Base-by-base conservation (phyloP, 2,888 invertebrate genomes). In the Cosmia trapezina region DNA sequence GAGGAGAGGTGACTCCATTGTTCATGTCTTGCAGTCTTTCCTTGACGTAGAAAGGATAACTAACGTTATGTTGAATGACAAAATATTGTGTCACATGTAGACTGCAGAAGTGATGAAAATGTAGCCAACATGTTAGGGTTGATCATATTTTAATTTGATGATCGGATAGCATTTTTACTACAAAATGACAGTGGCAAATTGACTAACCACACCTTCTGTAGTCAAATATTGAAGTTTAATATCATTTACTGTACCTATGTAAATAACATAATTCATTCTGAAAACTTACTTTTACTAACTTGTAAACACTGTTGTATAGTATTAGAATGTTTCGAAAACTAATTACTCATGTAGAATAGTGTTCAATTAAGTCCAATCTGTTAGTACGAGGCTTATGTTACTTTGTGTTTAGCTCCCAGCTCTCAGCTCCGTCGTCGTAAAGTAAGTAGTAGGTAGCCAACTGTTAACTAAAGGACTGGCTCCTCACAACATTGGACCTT, bases 1-100 rank as follows among this genome's bases (percentile, higher is more conserved):
- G 95, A 95, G 28, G 95, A 96, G 57, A 94, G 95, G 96, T 96
- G 71, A 64, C 43, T 37, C 43, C 43, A 45, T 37, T 51, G 11
- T 57, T 28, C 17, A 59, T 45, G 5, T 19, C 37, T 49, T 33
- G 47, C 14, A 28, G 33, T 49, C 7, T 41, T 41, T 41, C 0
- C 7, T 8, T 41, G 41, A 56, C 5, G 1, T 33, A 17, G 0
- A 1, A 28, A 54, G 8, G 41, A 0, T 37, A 6, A 41, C 41
- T 41, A 41, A 41, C 37, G 4, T 19, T 37, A n/a, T 54, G 5
- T 22, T 69, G 17, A 33, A 22, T n/a, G 8, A 37, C 2, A 53
- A 17, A 43, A 33, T 19, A 19, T 17, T 33, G 4, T 54, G 28
- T 7, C 28, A 22, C 2, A 6, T 3, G 7, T 37, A 8, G 6